Evolutionary conservation across 92 coral and sea anemone genomes (phyloP), one percentile per base, ranked within the genome.

Genomic region (Epizoanthus ramosus): DNA sequence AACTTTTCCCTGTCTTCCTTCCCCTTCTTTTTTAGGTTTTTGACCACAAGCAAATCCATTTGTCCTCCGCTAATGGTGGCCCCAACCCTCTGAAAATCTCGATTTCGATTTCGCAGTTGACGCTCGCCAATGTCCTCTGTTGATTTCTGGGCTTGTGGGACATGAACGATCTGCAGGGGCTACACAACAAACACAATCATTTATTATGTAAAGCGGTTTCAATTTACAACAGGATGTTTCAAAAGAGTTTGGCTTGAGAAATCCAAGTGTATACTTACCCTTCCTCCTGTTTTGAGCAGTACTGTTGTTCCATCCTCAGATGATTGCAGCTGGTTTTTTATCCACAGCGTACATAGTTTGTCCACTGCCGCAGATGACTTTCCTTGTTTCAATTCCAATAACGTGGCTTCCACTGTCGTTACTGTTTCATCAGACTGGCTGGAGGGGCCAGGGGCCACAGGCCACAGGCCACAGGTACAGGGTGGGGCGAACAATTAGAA

Each of bases 231-330:
- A 7, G 5, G 3, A 0, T 41, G 3, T 1, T 10, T 10, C 75
- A 53, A 39, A 70, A 70, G 57, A 70, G 58, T 70, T 70, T 70
- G 58, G 31, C 75, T 70, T 70, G 75, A 70, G 58, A 70, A 70
- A 70, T 70, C 16, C n/a, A 59, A 43, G 18, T 0, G 37, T 79
- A 23, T 23, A 79, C 59, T 61, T 68, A 63, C 84, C 57, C 45
- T 63, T 21, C 73, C 73, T 21, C 84, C 73, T 31, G 84, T 79
- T 63, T 66, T 66, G 19, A 80, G 76, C 76, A 41, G 71, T 68
- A 80, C 28, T 65, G 84, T 68, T 47, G 56, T 80, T 23, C 84
- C 84, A 80, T 80, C 84, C 28, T 41, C 64, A 33, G 64, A 80
- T 7, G 39, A 53, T 69, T 43, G 50, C 74, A 80, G 74, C 37